Conservation (phyloP, 2,113 vertebrate species). For the Stercorarius parasiticus region DNA sequence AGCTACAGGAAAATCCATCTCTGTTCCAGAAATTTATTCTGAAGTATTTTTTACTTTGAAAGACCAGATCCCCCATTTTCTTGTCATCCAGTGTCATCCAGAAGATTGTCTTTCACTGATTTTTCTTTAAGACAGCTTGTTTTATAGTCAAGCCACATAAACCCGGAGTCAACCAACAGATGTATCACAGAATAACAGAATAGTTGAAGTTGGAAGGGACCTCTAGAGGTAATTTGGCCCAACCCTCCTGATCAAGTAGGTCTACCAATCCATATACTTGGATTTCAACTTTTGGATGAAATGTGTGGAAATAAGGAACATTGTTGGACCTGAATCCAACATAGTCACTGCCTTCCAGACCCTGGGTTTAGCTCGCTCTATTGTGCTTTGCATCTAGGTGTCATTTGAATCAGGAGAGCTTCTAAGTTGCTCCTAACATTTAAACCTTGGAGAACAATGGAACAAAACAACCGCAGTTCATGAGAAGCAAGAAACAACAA, state of each 20-base stretch:
- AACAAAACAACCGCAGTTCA: background rate
- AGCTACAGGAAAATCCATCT: background rate
- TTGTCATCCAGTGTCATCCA: background rate
- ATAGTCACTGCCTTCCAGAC: background rate
- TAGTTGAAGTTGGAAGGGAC: background rate
- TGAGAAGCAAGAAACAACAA: background rate
- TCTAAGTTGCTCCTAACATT: background rate
- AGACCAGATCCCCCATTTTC: background rate
- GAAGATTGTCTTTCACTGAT: background rate
- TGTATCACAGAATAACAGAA: background rate
- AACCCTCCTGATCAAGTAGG: background rate
- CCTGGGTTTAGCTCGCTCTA: background rate
- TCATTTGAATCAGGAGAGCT: background rate
- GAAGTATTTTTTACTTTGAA: background rate
- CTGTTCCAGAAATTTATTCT: background rate
- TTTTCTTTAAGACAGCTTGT: background rate
- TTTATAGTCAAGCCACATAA: background rate
- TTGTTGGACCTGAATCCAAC: background rate
- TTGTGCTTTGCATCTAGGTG: background rate
- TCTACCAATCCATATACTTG: background rate
- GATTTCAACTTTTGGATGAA: background rate
- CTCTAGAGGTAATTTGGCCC: background rate
- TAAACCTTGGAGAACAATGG: background rate
- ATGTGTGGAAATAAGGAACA: background rate
- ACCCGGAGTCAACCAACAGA: rapidly evolving